Conservation (phyloP, 2,888 invertebrate genomes). For the Hydrotaea diabolus region DNA sequence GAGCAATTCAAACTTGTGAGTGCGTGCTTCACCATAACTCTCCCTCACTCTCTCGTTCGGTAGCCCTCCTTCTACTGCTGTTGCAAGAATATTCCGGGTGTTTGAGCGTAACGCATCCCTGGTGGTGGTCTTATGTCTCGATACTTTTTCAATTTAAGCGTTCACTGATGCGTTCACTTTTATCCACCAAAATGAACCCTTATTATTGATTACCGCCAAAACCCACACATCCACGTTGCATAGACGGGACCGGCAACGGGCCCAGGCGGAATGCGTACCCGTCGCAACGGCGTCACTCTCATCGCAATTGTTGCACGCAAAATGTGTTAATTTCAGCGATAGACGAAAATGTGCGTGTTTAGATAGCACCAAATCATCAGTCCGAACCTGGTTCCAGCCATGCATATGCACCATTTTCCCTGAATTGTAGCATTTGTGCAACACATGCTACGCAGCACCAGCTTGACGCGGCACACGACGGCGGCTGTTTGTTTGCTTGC, state of each 20-base stretch:
- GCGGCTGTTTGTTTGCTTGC: conserved; percentile 27
- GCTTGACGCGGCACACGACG: conserved; percentile 14
- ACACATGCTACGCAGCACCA: conserved; percentile 49
- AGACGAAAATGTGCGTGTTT: background rate
- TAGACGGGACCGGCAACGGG: background rate
- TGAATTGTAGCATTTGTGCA: conserved; percentile 50
- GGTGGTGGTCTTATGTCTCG: conserved; percentile 26
- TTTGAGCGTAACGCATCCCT: conserved; percentile 2
- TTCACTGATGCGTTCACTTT: conserved; percentile 53
- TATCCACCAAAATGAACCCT: conserved; percentile 61
- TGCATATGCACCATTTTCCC: conserved; percentile 20
- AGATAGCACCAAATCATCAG: background rate
- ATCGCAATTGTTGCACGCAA: conserved; percentile 53
- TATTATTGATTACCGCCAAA: conserved; percentile 59
- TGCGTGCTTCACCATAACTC: conserved; percentile 12
- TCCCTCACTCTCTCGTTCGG: background rate
- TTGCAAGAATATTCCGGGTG: background rate
- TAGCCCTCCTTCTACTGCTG: no score
- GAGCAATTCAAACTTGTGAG: background rate
- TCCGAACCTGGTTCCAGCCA: background rate
- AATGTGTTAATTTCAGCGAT: conserved; percentile 60
- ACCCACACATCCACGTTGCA: no score
- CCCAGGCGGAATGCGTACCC: background rate
- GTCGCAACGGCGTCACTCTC: background rate
- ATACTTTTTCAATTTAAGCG: conserved; percentile 60